Conservation (phyloP, 2,888 invertebrate genomes). For the Drosophila anomalata region DNA sequence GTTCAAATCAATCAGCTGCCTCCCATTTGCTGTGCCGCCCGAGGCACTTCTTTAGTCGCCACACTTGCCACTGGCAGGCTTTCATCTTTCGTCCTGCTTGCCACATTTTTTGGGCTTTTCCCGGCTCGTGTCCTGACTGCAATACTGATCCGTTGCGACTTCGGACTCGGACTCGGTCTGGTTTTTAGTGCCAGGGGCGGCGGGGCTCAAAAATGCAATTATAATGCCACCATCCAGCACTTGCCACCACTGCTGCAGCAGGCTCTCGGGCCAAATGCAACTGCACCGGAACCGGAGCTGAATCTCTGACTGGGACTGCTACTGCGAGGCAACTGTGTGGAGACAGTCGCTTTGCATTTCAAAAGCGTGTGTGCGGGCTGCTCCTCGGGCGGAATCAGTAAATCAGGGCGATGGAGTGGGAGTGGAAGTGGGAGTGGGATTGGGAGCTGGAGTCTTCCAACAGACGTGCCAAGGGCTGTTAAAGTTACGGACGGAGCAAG, state of each 20-base stretch:
- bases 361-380: slow-evolving; percentile 5
- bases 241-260: slow-evolving; percentile 5
- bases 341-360: slow-evolving; percentile 17
- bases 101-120: not conserved
- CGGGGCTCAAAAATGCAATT: slow-evolving; percentile 62
- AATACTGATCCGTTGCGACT: slow-evolving; percentile 17
- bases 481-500: not conserved
- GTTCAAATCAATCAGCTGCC: not conserved
- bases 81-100: not conserved
- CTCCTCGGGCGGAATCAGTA: slow-evolving; percentile 9
- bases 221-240: slow-evolving; percentile 23
- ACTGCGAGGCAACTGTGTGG: not conserved
- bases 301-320: not conserved
- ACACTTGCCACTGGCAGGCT: slow-evolving; percentile 1
- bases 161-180: not conserved
- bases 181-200: slow-evolving; percentile 17
- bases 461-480: slow-evolving; percentile 17
- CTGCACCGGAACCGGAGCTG: slow-evolving; percentile 1
- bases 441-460: not conserved
- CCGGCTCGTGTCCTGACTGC: slow-evolving; percentile 4
- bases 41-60: slow-evolving; percentile 1
- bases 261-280: not conserved
- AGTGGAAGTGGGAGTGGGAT: not conserved
- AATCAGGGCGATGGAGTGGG: no score
- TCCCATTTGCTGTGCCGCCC: not conserved